Base-by-base conservation (phyloP, 1,140 invertebrate species). In the Carposina sasakii region DNA sequence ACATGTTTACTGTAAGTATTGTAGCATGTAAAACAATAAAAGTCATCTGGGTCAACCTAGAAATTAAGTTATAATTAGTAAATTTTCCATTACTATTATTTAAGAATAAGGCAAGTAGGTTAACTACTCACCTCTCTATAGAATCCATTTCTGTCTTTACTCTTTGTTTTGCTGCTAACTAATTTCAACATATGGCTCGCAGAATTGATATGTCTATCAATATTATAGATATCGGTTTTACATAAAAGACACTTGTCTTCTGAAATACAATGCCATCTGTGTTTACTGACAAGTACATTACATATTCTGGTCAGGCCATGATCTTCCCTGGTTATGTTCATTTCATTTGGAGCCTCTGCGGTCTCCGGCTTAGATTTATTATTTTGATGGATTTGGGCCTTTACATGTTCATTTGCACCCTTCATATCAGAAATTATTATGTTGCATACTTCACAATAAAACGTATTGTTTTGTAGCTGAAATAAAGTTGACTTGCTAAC, bases 361-460 rank as follows among this genome's bases (percentile, higher is more conserved):
- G 10, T 34, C 19, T 56, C 28, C 5, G 65, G 60, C 1, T 50
- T 61, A 0, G 12, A 33, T 47, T 65, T 67, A 6, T 47, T 39
- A 13, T 20, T 19, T 42, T 41, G 41, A 47, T 77, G 71, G 12
- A 15, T 20, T 12, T 54, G 45, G 8, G 34, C 39, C 13, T 59
- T 58, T 9, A 64, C 51, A 49, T 73, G 70, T 19, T 47, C 16
- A 30, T 34, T 33, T 3, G 54, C 33, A 26, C 12, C 19, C 31
- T 31, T 22, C 6, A 37, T 41, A 39, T 39, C 19, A 41, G 12
- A 28, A 26, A 19, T 20, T 5, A 57, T 15, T 36, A 28, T 31
- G 31, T 77, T 77, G 21, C 74, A 77, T 21, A 62, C 16, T 58
- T 60, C 65, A 52, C 74, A 77, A 40, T 71, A 77, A 37, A 56